Percentiles rank a stretch among this genome's conserved stretches.
These are phyloP conservation scores for Macroramphosus scolopax DNA, from an alignment of 2,797 vertebrate species.

Conservation along the genomic window DNA sequence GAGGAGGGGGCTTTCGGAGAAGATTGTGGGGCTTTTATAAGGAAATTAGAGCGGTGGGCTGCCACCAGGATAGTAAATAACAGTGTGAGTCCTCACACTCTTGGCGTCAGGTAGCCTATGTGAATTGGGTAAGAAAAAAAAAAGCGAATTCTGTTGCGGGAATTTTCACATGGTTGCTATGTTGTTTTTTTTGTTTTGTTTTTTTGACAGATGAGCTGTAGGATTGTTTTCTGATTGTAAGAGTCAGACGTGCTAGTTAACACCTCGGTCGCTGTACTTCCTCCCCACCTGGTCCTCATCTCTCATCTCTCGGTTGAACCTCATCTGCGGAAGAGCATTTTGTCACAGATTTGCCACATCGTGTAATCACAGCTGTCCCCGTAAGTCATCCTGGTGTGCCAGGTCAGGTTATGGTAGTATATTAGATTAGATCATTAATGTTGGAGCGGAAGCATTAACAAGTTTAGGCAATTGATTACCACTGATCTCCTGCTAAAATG, in stretches of 20 bases:
- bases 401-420: neutral
- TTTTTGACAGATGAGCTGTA: constrained; percentile 27
- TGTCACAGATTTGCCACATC: neutral
- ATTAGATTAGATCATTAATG: neutral
- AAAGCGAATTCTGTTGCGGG: constrained; percentile 37
- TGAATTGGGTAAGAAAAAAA: constrained; percentile 20
- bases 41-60: constrained; percentile 81
- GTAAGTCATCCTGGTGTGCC: neutral
- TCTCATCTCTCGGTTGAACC: constrained; percentile 25
- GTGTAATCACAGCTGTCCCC: neutral
- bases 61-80: constrained; percentile 80
- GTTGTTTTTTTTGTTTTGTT: constrained; percentile 40
- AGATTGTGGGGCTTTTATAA: constrained; percentile 79
- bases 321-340: neutral
- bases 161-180: constrained; percentile 59
- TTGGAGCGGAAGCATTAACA: neutral
- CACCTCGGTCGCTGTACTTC: constrained; percentile 42
- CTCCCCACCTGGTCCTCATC: constrained; percentile 50
- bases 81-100: constrained; percentile 65
- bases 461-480: constrained; percentile 1
- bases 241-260: constrained; percentile 34
- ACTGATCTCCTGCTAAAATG: constrained; percentile 8
- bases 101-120: constrained; percentile 40
- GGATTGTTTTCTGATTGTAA: constrained; percentile 47
- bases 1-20: constrained; percentile 25